phyloP scores from a whole-genome alignment of 2,797 vertebrate species.

The Parotocinclus haroldoi region DNA sequence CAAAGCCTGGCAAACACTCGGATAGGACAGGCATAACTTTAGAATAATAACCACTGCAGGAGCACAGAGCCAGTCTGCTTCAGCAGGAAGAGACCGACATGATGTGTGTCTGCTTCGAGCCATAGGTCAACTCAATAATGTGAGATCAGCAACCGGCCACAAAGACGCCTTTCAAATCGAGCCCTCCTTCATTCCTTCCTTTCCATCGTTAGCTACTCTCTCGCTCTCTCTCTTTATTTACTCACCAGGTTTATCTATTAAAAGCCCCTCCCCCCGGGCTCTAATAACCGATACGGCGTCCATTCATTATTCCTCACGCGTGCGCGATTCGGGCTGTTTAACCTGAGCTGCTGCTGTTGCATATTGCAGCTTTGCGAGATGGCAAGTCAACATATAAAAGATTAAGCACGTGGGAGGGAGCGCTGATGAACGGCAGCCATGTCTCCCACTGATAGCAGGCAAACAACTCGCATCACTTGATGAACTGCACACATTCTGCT shows the following conservation, averaged over 20 bases:
- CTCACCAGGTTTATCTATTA: conserved; percentile 30
- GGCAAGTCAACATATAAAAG: conserved; percentile 33
- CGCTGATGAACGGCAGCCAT: conserved; percentile 1
- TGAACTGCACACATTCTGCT: conserved; percentile 23
- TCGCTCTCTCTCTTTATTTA: conserved; percentile 10
- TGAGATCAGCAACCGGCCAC: conserved; percentile 41
- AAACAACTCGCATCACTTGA: conserved; percentile 34
- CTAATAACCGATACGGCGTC: conserved; percentile 47
- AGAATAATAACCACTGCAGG: conserved; percentile 33
- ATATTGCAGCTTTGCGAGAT: neutral
- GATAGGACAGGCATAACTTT: conserved; percentile 36
- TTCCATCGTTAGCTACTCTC: conserved; percentile 4
- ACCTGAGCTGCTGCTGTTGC: conserved; percentile 22
- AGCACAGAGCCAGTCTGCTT: conserved; percentile 34
- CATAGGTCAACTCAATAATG: conserved; percentile 47
- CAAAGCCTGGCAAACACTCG: conserved; percentile 42
- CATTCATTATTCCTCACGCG: conserved; percentile 42
- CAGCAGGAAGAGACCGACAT: conserved; percentile 46
- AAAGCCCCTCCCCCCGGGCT: conserved; percentile 34
- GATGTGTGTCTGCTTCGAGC: conserved; percentile 39
- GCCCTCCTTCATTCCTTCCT: conserved; percentile 21
- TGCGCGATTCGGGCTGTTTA: conserved; percentile 41
- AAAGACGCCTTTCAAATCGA: conserved; percentile 49
- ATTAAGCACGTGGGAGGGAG: conserved; percentile 17
- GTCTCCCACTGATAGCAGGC: conserved; percentile 41